These are phyloP conservation scores for Gambusia yucatana DNA, from an alignment of 2,797 vertebrate genomes.

Conservation along the genomic window DNA sequence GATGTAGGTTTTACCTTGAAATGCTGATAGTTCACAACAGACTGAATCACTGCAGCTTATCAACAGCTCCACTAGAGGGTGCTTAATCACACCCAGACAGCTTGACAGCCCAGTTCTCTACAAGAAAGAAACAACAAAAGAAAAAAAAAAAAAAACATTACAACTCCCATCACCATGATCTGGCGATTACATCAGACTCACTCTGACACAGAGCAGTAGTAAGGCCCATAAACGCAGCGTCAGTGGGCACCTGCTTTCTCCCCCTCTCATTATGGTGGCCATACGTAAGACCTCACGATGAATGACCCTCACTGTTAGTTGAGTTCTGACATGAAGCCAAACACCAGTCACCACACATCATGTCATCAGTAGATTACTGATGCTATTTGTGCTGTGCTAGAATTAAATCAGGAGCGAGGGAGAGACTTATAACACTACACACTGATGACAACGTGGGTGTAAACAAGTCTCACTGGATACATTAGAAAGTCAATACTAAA, in stretches of 20 bases:
- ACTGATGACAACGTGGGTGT: conserved; percentile 1
- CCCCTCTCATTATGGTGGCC: conserved; percentile 49
- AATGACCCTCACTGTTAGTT: conserved; percentile 63
- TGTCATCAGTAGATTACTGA: conserved; percentile 62
- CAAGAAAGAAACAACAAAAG: conserved; percentile 13
- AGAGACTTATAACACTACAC: neutral
- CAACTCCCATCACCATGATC: conserved; percentile 64
- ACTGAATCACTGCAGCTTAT: conserved; percentile 43
- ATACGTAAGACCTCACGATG: conserved; percentile 58
- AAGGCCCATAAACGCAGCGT: conserved; percentile 46
- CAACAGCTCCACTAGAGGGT: conserved; percentile 64
- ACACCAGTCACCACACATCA: conserved; percentile 62
- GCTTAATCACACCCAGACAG: conserved; percentile 68
- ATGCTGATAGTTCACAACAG: conserved; percentile 45
- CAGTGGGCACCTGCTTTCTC: conserved; percentile 63
- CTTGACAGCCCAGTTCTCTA: conserved; percentile 63
- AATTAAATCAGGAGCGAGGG: conserved; percentile 9
- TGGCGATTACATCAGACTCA: conserved; percentile 65
- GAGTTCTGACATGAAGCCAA: conserved; percentile 51
- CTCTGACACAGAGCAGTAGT: conserved; percentile 37
- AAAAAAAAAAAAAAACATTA: conserved; percentile 4
- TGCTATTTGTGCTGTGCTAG: conserved; percentile 29
- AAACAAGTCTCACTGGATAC: neutral
- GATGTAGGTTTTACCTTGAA: conserved; percentile 61
- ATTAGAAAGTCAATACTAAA: neutral